Base-by-base conservation (phyloP, 2,797 vertebrate species). In the Malurus leucopterus region DNA sequence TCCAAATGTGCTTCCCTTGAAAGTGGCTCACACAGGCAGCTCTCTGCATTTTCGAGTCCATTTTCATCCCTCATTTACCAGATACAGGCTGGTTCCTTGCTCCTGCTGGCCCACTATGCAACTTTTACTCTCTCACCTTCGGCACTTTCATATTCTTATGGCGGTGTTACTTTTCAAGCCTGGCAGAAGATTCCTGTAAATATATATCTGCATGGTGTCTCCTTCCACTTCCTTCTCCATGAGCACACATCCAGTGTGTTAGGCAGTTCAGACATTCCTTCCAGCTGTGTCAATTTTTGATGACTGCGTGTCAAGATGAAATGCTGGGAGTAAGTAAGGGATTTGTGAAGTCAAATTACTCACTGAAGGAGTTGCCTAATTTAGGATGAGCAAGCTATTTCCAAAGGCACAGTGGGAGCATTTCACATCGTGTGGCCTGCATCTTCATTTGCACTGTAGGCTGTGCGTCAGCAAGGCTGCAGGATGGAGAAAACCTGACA, bases 281-380 rank as follows among this genome's bases (percentile, higher is more conserved):
- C 71, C 86, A 88, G 70, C 83, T 77, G 24, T 71, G 88, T 54
- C 73, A 57, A 43, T 17, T 90, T 90, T 68, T 94, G 71, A 90
- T 84, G 55, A n/a, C 44, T 78, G 27, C 20, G 16, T 92, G 71
- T 86, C 41, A 24, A 13, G 50, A 59, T 53, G 53, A 76, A 80
- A 59, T 71, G 30, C 71, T 73, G 57, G 49, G 38, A 91, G 34
- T 50, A 49, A 76, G 47, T 38, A 51, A 20, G 15, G 43, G 50
- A 79, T 84, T 73, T 79, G 67, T 84, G 40, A 76, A 88, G 64
- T 68, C 91, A 77, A 86, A 55, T 87, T 82, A 57, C 53, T 73
- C 59, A 40, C 46, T 40, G 57, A 73, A 86, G 57, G 86, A 82
- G 84, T 79, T 84, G 64, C 74, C 64, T 90, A 86, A 86, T 93